Evolutionary conservation across 2,113 vertebrate genomes (phyloP).

Genomic region (Microcebus ravelobensis): DNA sequence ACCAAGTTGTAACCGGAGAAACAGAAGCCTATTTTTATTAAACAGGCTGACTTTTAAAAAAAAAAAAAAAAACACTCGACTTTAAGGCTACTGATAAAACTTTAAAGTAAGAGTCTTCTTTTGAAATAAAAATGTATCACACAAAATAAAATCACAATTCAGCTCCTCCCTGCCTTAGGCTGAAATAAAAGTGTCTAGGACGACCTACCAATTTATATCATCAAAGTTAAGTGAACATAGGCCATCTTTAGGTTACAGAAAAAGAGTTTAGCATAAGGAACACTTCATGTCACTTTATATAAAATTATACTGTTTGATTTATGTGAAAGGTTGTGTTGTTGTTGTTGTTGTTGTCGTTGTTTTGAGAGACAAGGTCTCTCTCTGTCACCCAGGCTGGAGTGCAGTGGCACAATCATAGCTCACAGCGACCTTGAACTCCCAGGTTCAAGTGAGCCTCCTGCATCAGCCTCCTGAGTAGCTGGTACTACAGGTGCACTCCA

Average conservation of each 20-base stretch:
- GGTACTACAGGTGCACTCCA: no score
- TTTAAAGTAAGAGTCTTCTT: neutral
- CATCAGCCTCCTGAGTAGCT: no score
- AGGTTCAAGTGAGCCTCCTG: no score
- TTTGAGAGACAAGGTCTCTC: no score
- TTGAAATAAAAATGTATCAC: neutral
- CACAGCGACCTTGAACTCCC: no score
- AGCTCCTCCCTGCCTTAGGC: neutral
- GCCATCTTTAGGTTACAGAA: neutral
- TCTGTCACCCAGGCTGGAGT: no score
- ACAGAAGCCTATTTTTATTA: neutral
- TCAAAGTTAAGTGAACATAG: neutral
- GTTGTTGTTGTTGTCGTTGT: no score
- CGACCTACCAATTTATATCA: neutral
- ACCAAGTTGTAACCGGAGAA: neutral
- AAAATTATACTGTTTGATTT: neutral
- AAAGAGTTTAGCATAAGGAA: neutral
- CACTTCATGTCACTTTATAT: neutral
- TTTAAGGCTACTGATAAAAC: neutral
- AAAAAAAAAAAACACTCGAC: neutral
- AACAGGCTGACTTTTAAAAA: neutral
- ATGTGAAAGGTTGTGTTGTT: neutral
- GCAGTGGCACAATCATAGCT: no score
- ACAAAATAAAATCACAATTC: neutral
- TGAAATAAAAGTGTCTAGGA: neutral